Base-by-base conservation (phyloP, 2,113 vertebrate genomes). In the Numida meleagris region DNA sequence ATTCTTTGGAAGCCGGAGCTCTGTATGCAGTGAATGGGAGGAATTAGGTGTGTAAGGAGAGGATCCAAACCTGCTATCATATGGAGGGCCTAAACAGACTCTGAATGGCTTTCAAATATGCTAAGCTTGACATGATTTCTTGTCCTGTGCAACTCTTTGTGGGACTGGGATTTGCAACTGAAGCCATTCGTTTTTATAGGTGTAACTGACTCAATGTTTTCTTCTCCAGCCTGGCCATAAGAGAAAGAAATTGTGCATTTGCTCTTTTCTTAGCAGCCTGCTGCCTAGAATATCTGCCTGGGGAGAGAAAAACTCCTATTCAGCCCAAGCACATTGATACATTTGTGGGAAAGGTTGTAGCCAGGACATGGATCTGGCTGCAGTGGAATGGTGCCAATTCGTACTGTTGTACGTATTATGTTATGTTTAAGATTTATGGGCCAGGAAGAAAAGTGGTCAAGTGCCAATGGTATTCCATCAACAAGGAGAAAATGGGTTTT, bases 1-100 rank as follows among this genome's bases (percentile, higher is more conserved):
- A n/a, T 66, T 86, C 92, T 92, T 86, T 50, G n/a, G 82, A 81
- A 90, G 31, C 82, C 42, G 74, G n/a, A 63, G 76, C 80, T 93
- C 86, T 75, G 82, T 67, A 24, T 24, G 16, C 51, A 81, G 82
- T 0, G 19, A 67, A 42, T 2, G 0, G 25, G 12, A 65, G 59
- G 88, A 90, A 46, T 78, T 63, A 67, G 55, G 20, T 78, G 38
- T 86, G 9, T 46, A 63, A 77, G 61, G 80, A 46, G 76, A 88
- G 42, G 45, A 91, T 91, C 72, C 82, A 86, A 82, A 76, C 24
- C 45, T 77, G 38, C 45, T 40, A 31, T 81, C 25, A 3, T 46
- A 38, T 75, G 73, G 51, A 71, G 65, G 59, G 50, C 36, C 50
- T 51, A 34, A 81, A 43, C 16, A 50, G 42, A 36, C 59, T 33